Conservation (phyloP, 2,113 vertebrate species). For the Pterophyllum scalare region DNA sequence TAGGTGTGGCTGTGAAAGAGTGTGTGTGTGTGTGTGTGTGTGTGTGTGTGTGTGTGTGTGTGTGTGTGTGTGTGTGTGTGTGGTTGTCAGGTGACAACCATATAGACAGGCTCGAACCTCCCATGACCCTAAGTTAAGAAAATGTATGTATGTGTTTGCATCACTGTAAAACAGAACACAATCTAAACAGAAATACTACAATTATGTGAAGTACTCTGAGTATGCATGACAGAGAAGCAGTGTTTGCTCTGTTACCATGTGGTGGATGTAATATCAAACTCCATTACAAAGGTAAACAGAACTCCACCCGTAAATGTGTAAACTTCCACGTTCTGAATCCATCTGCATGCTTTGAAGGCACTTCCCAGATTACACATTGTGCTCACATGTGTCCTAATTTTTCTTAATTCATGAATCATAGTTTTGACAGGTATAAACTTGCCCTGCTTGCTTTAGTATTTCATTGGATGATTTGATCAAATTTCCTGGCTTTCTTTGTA, state of each 20-base stretch:
- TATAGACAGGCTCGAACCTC: not conserved
- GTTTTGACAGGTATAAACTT: not conserved
- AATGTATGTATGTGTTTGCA: not conserved
- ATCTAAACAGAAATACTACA: not conserved
- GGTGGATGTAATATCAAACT: slow-evolving; percentile 15
- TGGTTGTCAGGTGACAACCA: not conserved
- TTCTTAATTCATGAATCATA: too few species aligned
- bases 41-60: not conserved
- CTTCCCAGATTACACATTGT: not conserved
- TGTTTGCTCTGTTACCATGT: slow-evolving; percentile 32
- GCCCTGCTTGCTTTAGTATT: not conserved
- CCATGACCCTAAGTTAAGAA: not conserved
- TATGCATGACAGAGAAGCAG: not conserved
- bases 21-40: not conserved
- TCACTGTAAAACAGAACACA: not conserved
- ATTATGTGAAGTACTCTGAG: not conserved
- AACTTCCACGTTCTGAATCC: slow-evolving; percentile 15
- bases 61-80: too few species aligned
- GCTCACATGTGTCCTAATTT: too few species aligned
- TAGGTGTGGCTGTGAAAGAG: not conserved
- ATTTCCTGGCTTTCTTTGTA: not conserved
- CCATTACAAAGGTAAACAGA: slow-evolving; percentile 45
- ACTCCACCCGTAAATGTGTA: slow-evolving; percentile 49
- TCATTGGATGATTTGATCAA: not conserved
- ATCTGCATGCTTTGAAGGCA: not conserved